Evolutionary conservation across 92 coral and sea anemone genomes (phyloP), one percentile per base, ranked within the genome.

Genomic region (Desmophyllum pertusum): DNA sequence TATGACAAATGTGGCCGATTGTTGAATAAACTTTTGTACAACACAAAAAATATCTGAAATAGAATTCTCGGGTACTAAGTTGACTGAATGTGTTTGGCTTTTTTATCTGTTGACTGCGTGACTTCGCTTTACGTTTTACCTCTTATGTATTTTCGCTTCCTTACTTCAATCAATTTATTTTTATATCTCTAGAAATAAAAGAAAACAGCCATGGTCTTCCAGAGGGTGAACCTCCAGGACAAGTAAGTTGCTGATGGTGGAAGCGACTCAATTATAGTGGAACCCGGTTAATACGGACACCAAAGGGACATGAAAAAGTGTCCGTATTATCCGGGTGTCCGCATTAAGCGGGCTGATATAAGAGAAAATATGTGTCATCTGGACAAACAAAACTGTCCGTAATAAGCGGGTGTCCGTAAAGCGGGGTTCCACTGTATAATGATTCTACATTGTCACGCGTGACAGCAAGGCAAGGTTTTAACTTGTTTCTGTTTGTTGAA

Each of bases 221-320:
- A 6, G 94, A 91, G 36, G 97, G 97, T 8, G 94, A 93, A 43
- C 91, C 91, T 37, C 81, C 87, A 33, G 93, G 92, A 42, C 88
- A 86, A 76, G 97, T 93, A 83, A 77, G 86, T 73, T 18, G 50
- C 10, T 66, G n/a, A 9, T n/a, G 21, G 30, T 5, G 15, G 13
- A 59, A 23, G 31, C 3, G 4, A 59, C 35, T 25, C 33, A 3
- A 59, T 29, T 59, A 15, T 10, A 14, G 15, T 23, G 31, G 27
- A 29, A n/a, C n/a, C n/a, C n/a, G n/a, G n/a, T n/a, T n/a, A n/a
- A n/a, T n/a, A n/a, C n/a, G n/a, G n/a, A n/a, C n/a, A n/a, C n/a
- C n/a, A n/a, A n/a, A n/a, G n/a, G n/a, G n/a, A n/a, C n/a, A n/a
- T n/a, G n/a, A n/a, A n/a, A n/a, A n/a, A n/a, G n/a, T n/a, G n/a